Evolutionary conservation across 2,888 invertebrate genomes (phyloP).

Genomic region (Cosmopolites sordidus): DNA sequence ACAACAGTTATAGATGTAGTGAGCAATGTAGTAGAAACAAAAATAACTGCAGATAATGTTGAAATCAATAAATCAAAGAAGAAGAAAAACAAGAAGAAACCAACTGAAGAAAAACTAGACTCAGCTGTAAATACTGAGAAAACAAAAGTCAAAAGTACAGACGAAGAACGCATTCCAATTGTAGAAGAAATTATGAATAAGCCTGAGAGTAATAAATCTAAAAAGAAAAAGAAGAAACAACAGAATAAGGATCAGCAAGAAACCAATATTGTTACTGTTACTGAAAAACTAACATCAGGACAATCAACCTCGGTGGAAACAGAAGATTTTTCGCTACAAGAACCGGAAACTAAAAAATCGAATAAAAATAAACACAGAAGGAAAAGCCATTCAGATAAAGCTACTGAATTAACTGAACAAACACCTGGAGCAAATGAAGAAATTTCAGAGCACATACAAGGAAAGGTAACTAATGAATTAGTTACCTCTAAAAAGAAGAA

Average conservation of each 20-base stretch:
- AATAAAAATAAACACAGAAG: not conserved
- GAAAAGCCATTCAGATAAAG: not conserved
- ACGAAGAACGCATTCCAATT: not conserved
- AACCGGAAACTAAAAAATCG: not conserved
- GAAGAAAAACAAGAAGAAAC: constrained; percentile 2
- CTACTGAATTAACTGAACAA: not conserved
- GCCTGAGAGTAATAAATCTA: not conserved
- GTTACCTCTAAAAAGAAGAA: no score
- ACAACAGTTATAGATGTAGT: not conserved
- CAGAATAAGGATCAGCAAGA: not conserved
- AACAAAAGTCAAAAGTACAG: not conserved
- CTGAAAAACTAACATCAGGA: not conserved
- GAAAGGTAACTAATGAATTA: no score
- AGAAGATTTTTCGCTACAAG: not conserved
- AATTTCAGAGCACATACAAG: no score
- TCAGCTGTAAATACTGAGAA: not conserved
- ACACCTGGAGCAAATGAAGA: not conserved
- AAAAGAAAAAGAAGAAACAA: not conserved
- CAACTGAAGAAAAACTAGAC: not conserved
- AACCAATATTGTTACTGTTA: not conserved
- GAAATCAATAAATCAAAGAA: constrained; percentile 8
- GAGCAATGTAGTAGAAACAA: not conserved
- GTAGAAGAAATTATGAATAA: not conserved
- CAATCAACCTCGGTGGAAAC: not conserved
- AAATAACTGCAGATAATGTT: not conserved